A percentile compares a stretch with the other conserved stretches of the same genome.
Conservation (phyloP, 2,113 vertebrate species). For the Recurvirostra avosetta region DNA sequence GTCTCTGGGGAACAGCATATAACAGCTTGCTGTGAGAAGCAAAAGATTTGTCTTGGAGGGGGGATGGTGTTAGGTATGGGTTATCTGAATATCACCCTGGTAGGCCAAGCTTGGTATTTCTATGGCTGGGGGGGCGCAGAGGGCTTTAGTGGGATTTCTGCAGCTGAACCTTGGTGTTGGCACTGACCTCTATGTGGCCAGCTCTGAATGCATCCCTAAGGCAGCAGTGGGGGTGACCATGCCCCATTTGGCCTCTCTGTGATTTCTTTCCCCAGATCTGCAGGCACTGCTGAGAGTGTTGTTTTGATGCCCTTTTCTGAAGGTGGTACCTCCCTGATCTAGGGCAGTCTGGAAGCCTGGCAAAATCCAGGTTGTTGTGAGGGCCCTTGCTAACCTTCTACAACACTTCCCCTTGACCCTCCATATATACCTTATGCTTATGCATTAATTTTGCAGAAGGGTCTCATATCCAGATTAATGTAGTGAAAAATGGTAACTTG, state of each 20-base stretch:
- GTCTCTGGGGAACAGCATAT: not conserved
- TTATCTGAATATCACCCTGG: not conserved
- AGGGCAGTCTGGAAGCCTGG: not conserved
- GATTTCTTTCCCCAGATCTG: not conserved
- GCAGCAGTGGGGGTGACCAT: not conserved
- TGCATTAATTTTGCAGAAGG: not conserved
- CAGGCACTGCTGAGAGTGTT: not conserved
- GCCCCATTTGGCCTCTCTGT: not conserved
- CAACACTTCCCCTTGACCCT: rapidly evolving
- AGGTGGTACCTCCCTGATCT: not conserved
- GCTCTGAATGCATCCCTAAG: rapidly evolving
- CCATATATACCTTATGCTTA: not conserved
- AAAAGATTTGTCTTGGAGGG: not conserved
- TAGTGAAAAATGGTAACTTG: not conserved
- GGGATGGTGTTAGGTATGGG: too few species aligned
- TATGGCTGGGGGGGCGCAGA: not conserved
- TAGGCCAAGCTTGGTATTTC: not conserved
- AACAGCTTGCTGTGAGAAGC: not conserved
- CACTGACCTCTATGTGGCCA: rapidly evolving
- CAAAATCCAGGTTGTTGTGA: not conserved
- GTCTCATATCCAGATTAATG: not conserved
- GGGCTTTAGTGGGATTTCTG: not conserved
- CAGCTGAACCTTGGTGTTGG: not conserved
- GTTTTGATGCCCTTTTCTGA: not conserved
- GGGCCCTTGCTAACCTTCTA: not conserved